phyloP scores from a whole-genome alignment of 2,888 invertebrate genomes.

The Acleris laterana region DNA sequence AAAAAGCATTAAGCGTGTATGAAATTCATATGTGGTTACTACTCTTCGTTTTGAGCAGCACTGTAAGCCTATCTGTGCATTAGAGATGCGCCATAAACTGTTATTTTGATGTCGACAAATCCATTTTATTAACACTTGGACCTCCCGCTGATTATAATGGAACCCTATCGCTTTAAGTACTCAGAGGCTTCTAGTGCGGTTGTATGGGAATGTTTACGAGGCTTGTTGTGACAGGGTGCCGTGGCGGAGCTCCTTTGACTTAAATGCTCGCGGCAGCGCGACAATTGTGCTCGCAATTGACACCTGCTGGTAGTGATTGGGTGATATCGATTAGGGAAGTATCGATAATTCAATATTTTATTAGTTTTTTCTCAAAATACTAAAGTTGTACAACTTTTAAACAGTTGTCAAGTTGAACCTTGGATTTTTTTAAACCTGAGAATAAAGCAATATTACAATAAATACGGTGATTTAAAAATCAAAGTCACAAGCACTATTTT shows the following conservation, averaged over 20 bases:
- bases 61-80: constrained; percentile 62
- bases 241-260: constrained; percentile 71
- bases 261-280: constrained; percentile 76
- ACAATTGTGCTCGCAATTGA: constrained; percentile 76
- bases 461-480: too few relatives aligned
- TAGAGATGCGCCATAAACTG: constrained; percentile 76
- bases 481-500: too few relatives aligned
- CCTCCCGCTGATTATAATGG: constrained; percentile 70
- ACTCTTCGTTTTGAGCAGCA: constrained; percentile 18
- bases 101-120: constrained; percentile 82
- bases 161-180: constrained; percentile 65
- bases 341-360: constrained; percentile 3
- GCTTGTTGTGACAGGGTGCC: constrained; percentile 72
- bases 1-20: constrained; percentile 4
- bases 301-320: constrained; percentile 69
- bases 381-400: too few relatives aligned
- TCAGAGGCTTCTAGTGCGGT: not conserved
- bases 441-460: too few relatives aligned
- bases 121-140: constrained; percentile 78
- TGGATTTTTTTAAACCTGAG: too few relatives aligned
- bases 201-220: constrained; percentile 33
- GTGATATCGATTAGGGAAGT: constrained; percentile 34
- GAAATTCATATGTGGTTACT: too few relatives aligned
- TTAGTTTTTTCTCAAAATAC: too few relatives aligned
- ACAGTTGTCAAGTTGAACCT: too few relatives aligned